Evolutionary conservation across 2,888 invertebrate species (phyloP), one percentile per base, ranked within the genome.

Genomic region (Cheilosia soror): DNA sequence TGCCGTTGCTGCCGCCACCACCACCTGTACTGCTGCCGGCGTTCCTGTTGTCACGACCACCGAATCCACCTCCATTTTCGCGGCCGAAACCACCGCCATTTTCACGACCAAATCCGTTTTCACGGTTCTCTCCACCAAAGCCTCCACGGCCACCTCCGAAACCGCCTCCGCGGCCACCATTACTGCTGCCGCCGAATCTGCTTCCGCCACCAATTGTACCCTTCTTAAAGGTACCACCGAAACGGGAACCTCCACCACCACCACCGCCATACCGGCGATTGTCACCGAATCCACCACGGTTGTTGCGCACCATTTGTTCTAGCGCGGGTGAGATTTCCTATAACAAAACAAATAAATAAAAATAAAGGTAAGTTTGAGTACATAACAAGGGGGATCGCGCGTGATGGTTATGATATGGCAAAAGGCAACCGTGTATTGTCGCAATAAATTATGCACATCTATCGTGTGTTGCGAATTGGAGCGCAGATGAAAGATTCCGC

Each of bases 321-420:
- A 98, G 93, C 91, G 97, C 96, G 62, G 97, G 97, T 91, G 96
- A 97, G 77, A 98, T 94, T 87, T 95, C 95, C 96, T 94, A 94
- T 90, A 89, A 87, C 86, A 57, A 57, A 66, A 73, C 77, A 53
- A 68, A 76, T n/a, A 65, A 13, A 4, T 13, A 40, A 4, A 49
- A 29, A 29, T 20, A 11, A 27, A 7, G 49, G 27, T 27, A 37
- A 63, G 5, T 25, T 25, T 4, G 9, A 4, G 13, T 5, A 13
- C n/a, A 15, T 13, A 42, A 42, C n/a, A 11, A 4, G 7, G 42
- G n/a, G 4, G 42, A 13, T 4, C 42, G 42, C 3, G 42, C 3
- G 42, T 42, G 5, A 42, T 42, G 42, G 5, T 4, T 4, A 42
- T 42, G 4, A 42, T 33, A 37, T 4, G 11, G 11, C 4, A 37